These are phyloP conservation scores for Mnemiopsis leidyi DNA, from an alignment of 37 sponge, comb jelly and placozoan species.

Conservation along the genomic window DNA sequence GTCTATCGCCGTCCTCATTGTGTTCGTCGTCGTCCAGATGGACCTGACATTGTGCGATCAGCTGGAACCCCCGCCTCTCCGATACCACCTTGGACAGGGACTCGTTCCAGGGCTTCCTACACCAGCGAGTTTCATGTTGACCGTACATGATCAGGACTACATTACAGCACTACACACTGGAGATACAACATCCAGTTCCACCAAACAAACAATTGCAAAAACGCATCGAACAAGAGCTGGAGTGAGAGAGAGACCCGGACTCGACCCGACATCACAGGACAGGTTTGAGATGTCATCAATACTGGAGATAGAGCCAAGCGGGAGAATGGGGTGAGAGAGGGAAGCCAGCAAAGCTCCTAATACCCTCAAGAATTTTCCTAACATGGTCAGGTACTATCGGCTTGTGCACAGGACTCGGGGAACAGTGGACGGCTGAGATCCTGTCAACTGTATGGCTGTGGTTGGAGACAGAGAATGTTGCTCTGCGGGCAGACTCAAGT, in stretches of 20 bases:
- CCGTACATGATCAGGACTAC: background rate
- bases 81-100: background rate
- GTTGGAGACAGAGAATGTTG: too few relatives aligned
- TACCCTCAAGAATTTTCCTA: background rate
- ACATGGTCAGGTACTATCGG: background rate
- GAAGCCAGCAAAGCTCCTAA: background rate
- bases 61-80: background rate
- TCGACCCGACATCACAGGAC: background rate
- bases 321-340: background rate
- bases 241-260: background rate
- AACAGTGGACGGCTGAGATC: background rate
- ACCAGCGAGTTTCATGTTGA: background rate
- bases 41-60: background rate
- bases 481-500: background rate
- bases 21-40: background rate
- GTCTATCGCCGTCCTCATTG: too few relatives aligned
- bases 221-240: background rate
- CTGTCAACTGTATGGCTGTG: background rate
- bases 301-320: background rate
- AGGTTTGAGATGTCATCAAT: background rate
- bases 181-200: background rate
- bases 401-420: background rate
- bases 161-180: background rate
- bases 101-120: background rate
- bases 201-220: background rate